These are phyloP conservation scores for Odontocolon sp. DNA, from an alignment of 2,888 invertebrate species.

Conservation along the genomic window DNA sequence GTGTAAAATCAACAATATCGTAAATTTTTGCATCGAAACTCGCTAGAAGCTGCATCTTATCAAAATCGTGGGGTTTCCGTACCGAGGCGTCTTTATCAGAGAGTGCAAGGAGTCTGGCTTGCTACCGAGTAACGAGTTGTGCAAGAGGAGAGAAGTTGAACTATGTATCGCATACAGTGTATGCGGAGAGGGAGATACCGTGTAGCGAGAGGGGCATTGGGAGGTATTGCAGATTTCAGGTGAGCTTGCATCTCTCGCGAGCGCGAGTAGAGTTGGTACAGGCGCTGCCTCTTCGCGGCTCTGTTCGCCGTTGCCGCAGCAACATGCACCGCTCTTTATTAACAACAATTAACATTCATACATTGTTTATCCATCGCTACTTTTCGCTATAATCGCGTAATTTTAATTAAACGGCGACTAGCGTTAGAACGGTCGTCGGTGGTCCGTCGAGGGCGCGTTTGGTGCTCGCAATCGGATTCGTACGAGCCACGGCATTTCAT, in stretches of 20 bases:
- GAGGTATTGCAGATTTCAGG: constrained; percentile 65
- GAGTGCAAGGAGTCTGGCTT: not conserved
- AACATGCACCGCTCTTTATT: constrained; percentile 81
- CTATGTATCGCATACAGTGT: not conserved
- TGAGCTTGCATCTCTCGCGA: constrained; percentile 65
- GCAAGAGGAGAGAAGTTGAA: not conserved
- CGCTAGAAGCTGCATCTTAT: not conserved
- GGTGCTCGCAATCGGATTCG: constrained; percentile 37
- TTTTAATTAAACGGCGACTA: constrained; percentile 60
- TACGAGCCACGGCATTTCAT: constrained; percentile 54
- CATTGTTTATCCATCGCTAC: constrained; percentile 68
- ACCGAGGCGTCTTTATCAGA: not conserved
- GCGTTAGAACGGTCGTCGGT: not conserved
- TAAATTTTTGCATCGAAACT: not conserved
- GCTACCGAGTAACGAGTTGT: not conserved
- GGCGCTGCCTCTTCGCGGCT: constrained; percentile 78
- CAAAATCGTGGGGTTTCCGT: not conserved
- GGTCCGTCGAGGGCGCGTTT: too few species aligned
- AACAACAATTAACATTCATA: constrained; percentile 81
- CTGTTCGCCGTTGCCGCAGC: constrained; percentile 80
- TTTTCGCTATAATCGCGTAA: constrained; percentile 63
- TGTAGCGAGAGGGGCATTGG: constrained; percentile 6
- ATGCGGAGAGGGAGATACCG: not conserved
- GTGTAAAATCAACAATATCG: not conserved
- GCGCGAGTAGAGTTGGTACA: constrained; percentile 62